Conservation (phyloP, 2,888 invertebrate genomes). For the Ophion slaviceki region DNA sequence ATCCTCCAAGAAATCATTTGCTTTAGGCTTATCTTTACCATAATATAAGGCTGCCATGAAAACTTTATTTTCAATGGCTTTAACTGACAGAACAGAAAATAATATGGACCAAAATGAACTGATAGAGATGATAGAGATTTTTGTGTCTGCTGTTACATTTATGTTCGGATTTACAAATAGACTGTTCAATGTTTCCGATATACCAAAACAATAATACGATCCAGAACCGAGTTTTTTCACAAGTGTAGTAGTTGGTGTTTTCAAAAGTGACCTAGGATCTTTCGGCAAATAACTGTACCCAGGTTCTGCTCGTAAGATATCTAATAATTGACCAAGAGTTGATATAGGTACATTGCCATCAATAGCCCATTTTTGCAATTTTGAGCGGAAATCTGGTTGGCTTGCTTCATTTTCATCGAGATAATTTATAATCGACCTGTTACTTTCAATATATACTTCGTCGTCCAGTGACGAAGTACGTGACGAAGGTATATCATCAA, state of each 20-base stretch:
- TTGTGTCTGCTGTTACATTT: constrained; percentile 22
- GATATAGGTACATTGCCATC: constrained; percentile 41
- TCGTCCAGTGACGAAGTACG: too few relatives aligned
- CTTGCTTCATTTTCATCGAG: constrained; percentile 13
- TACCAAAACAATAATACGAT: constrained; percentile 48
- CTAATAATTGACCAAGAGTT: constrained; percentile 39
- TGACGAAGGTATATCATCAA: too few relatives aligned
- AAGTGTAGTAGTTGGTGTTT: constrained; percentile 31
- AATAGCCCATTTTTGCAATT: constrained; percentile 35
- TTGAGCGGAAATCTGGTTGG: constrained; percentile 17
- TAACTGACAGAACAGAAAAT: constrained; percentile 55
- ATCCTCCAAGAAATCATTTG: constrained; percentile 63
- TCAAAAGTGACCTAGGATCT: constrained; percentile 61
- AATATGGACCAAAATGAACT: constrained; percentile 67
- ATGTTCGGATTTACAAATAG: constrained; percentile 35
- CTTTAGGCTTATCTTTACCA: constrained; percentile 63
- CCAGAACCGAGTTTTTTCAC: constrained; percentile 21
- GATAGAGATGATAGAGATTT: not conserved
- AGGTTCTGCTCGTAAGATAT: constrained; percentile 49
- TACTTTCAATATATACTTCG: too few relatives aligned
- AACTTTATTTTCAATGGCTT: constrained; percentile 55
- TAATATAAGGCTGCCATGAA: constrained; percentile 67
- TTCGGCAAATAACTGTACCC: constrained; percentile 42
- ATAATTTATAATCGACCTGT: not conserved
- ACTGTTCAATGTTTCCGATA: constrained; percentile 23